These are phyloP conservation scores for Clanis bilineata DNA, from an alignment of 2,888 invertebrate species.

Conservation along the genomic window DNA sequence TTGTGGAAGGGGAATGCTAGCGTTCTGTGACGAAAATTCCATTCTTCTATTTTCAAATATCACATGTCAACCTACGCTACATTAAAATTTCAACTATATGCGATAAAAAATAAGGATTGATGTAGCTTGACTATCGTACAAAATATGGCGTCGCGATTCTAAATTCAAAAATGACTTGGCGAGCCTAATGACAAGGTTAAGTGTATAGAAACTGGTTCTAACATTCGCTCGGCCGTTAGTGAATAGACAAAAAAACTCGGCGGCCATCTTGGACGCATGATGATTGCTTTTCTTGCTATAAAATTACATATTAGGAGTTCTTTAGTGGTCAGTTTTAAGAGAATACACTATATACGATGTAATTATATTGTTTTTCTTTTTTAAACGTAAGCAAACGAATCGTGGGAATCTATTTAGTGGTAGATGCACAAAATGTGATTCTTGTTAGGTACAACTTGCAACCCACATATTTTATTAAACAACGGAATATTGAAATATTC, in stretches of 20 bases:
- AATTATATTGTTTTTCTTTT: conserved; percentile 8
- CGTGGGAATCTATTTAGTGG: neutral
- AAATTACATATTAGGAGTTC: conserved; percentile 36
- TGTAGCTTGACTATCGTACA: conserved; percentile 18
- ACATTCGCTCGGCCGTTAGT: conserved; percentile 60
- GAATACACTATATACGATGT: conserved; percentile 4
- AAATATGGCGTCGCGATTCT: conserved; percentile 39
- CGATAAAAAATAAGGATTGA: conserved; percentile 24
- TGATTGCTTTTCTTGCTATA: conserved; percentile 60
- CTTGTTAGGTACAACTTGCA: neutral
- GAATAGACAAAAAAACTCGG: conserved; percentile 61
- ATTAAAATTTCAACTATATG: conserved; percentile 34
- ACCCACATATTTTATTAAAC: too few relatives aligned
- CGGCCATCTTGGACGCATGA: conserved; percentile 57
- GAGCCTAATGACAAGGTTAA: conserved; percentile 72
- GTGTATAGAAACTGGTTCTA: conserved; percentile 67
- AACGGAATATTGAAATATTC: too few relatives aligned
- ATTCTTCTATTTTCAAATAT: conserved; percentile 28
- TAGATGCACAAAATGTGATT: neutral
- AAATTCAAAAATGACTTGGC: conserved; percentile 62
- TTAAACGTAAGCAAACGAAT: conserved; percentile 3
- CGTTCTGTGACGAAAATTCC: conserved; percentile 53
- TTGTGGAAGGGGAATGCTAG: conserved; percentile 42
- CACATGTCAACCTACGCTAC: conserved; percentile 21
- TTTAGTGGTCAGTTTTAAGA: conserved; percentile 18